Evolutionary conservation across 2,797 vertebrate genomes (phyloP), one percentile per base, ranked within the genome.

Genomic region (Acrocephalus scirpaceus): DNA sequence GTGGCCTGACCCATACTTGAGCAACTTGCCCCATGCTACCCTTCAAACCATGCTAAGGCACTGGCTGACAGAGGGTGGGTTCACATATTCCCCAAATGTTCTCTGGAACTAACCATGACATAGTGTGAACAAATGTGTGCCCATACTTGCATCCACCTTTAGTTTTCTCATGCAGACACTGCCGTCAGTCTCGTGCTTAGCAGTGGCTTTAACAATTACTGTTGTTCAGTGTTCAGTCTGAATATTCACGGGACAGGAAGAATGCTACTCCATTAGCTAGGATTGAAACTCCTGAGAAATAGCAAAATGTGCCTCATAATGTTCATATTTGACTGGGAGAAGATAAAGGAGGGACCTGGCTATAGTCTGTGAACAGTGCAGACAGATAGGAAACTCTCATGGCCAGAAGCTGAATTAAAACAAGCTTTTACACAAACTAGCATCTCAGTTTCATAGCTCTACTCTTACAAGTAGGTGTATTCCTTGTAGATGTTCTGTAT

Each of bases 81-180:
- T 89, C 38, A 56, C 26, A 6, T 70, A 51, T 57, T 91, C 48
- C 53, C 73, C 26, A 65, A 72, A 61, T 7, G 9, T 74, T 30
- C 56, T 66, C 0, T 29, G 20, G n/a, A 88, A 75, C 42, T 77
- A 69, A 61, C n/a, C 14, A 23, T 56, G 53, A 66, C 11, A 18
- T 4, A 53, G 10, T 9, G 42, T 53, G 38, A 72, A 42, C 38
- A 81, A 69, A 50, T 45, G 42, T 66, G 18, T 91, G 13, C n/a
- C 61, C 1, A 0, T 62, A 64, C 30, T 66, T 72, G 32, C 5
- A 13, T 14, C 19, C 0, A 1, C 1, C 1, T 81, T 86, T 53
- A 38, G 29, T 53, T 87, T 87, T 65, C 51, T 70, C 54, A 15
- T 16, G 26, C 34, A 79, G 51, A 58, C 7, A 10, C 40, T 75